These are phyloP conservation scores for Ameiurus melas DNA, from an alignment of 2,113 vertebrate species.

Conservation along the genomic window DNA sequence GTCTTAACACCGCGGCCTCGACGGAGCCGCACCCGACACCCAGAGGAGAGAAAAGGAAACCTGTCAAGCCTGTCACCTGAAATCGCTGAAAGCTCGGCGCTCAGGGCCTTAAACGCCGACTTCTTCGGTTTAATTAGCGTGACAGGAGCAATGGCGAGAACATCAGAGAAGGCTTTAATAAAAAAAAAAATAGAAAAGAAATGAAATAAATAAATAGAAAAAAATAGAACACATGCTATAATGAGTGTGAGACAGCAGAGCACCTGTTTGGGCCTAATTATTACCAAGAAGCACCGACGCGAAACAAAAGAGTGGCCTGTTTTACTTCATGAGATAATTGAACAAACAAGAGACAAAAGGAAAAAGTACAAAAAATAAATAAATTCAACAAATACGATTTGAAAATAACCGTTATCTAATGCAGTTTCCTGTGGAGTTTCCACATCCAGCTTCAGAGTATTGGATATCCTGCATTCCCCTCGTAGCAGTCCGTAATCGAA, in stretches of 20 bases:
- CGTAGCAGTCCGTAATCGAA: neutral
- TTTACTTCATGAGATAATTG: constrained; percentile 20
- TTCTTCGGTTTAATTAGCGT: constrained; percentile 68
- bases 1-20: constrained; percentile 40
- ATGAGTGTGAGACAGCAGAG: constrained; percentile 65
- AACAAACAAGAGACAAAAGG: neutral
- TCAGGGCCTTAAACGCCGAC: constrained; percentile 54
- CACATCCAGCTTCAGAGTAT: neutral
- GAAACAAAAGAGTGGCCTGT: constrained; percentile 52
- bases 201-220: neutral
- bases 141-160: constrained; percentile 58
- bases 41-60: constrained; percentile 48
- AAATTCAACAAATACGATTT: neutral
- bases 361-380: constrained; percentile 8
- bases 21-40: constrained; percentile 53
- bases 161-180: constrained; percentile 57
- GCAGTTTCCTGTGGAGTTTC: neutral
- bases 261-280: constrained; percentile 71
- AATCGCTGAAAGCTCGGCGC: constrained; percentile 52
- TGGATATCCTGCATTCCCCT: neutral
- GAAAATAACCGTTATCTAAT: neutral
- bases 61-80: constrained; percentile 55
- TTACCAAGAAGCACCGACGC: constrained; percentile 53
- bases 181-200: constrained; percentile 27
- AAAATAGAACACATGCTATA: constrained; percentile 61